Conservation (phyloP, 2,888 invertebrate genomes). For the Synergus gifuensis region DNA sequence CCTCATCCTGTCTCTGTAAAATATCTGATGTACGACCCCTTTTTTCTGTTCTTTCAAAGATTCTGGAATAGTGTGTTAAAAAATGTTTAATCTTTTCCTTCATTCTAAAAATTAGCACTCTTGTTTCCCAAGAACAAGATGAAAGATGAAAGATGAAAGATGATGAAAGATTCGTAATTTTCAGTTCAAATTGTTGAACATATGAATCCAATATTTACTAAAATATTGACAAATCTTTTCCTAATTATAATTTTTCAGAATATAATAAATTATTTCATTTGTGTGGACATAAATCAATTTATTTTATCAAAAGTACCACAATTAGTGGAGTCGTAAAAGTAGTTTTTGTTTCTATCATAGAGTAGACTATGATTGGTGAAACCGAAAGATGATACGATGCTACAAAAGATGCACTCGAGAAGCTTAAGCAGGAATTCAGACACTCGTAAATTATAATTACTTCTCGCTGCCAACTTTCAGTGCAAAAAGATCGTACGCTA, state of each 20-base stretch:
- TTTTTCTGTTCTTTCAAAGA: neutral
- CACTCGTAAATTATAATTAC: constrained; percentile 22
- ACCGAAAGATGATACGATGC: constrained; percentile 5
- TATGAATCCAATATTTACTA: neutral
- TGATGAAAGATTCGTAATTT: too few species aligned
- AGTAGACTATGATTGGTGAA: neutral
- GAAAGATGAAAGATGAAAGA: too few species aligned
- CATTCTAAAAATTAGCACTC: neutral
- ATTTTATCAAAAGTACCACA: neutral
- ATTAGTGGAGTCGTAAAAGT: neutral
- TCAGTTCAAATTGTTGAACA: neutral
- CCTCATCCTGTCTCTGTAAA: neutral
- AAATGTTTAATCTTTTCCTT: neutral
- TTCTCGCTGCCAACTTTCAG: constrained; percentile 6
- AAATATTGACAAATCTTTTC: too few species aligned
- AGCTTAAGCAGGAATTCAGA: constrained; percentile 16
- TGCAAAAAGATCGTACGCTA: constrained; percentile 6
- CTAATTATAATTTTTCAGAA: neutral
- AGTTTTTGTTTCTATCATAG: neutral
- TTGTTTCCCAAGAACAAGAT: neutral
- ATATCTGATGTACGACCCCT: neutral
- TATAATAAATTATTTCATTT: neutral
- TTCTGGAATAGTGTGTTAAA: neutral
- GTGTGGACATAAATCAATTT: neutral
- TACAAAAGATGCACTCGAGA: neutral